Evolutionary conservation across 2,113 vertebrate genomes (phyloP).

Genomic region (Sula dactylatra): DNA sequence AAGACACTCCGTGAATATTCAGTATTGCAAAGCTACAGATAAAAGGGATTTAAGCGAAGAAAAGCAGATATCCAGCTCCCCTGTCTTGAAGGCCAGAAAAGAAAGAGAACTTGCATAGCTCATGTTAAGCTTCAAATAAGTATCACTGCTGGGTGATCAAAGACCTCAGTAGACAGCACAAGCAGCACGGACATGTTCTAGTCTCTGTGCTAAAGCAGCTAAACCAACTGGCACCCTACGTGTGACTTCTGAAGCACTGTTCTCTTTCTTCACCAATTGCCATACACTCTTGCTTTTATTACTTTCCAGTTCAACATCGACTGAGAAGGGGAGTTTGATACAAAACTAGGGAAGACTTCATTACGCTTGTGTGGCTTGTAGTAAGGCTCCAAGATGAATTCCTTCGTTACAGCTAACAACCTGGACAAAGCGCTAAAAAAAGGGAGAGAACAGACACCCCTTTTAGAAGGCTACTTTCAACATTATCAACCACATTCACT

Average conservation of each 20-base stretch:
- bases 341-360: background rate
- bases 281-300: background rate
- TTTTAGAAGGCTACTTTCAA: too few relatives aligned
- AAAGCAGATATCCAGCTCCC: background rate
- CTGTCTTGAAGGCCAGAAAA: background rate
- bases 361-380: accelerated
- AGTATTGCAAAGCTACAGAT: background rate
- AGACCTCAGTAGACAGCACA: background rate
- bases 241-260: accelerated
- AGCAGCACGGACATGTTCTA: background rate
- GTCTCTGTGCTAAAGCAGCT: background rate
- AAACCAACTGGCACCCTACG: accelerated
- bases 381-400: background rate
- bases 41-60: background rate
- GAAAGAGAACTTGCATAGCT: background rate
- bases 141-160: background rate
- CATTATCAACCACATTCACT: accelerated
- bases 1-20: accelerated
- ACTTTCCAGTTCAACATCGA: background rate
- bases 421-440: background rate
- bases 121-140: background rate
- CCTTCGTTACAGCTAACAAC: background rate
- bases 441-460: too few relatives aligned
- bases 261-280: background rate
- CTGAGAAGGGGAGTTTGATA: background rate